Base-by-base conservation (phyloP, 2,113 vertebrate species). In the Sprattus sprattus region DNA sequence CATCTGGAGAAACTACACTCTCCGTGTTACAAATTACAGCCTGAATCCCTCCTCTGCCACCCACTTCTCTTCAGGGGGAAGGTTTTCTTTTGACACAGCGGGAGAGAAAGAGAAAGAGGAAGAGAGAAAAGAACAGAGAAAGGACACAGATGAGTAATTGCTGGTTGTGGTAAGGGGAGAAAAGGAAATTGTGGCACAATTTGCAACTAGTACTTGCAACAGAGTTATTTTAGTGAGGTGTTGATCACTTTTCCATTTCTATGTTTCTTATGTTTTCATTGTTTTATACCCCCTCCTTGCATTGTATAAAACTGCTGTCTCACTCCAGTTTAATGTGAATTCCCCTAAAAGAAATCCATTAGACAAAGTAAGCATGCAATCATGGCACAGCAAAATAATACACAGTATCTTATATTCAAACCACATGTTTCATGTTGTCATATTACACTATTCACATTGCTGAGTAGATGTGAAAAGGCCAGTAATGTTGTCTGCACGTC, bases 1-100 rank as follows among this genome's bases (percentile, higher is more conserved):
- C 71, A 78, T 78, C 71, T 78, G 71, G 71, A 78, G 25, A 78
- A 78, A 28, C 71, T 11, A 15, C 71, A 39, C 71, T 78, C 28
- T 78, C 71, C 28, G 13, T 78, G 71, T 78, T 78, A 11, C 71
- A 78, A 78, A 78, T 78, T 78, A 39, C 71, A 75, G 67, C 28
- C 67, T 78, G 71, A 39, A 28, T 39, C 71, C 71, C 28, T 39
- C 71, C 71, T 32, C 28, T 18, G 13, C 71, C 71, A 78, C 71
- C 71, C 71, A 78, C 71, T 60, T 28, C 71, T 78, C 71, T 44
- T 28, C 10, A 2, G 25, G 67, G 28, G 44, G 71, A 39, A 16
- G 71, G 71, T 67, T 67, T 67, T 67, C 2, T 39, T 39, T 39
- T 39, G 39, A 39, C 39, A 39, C 39, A 39, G 39, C 39, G 47